Evolutionary conservation across 2,797 vertebrate genomes (phyloP).

Genomic region (Peromyscus nudipes): DNA sequence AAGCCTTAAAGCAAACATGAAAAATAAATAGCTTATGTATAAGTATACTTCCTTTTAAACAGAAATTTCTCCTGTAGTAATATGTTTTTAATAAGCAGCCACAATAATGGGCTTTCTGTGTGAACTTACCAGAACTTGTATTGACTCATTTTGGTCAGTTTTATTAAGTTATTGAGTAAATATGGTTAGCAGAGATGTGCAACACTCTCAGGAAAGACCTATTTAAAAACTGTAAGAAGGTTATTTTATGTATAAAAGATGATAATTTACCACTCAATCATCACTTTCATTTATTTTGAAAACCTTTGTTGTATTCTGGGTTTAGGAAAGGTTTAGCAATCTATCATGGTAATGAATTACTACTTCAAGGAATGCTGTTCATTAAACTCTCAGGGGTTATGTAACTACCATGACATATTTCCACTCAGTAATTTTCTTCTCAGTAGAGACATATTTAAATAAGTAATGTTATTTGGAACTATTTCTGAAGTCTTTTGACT

Average conservation of each 20-base stretch:
- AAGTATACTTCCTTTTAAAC: conserved; percentile 33
- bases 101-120: conserved; percentile 1
- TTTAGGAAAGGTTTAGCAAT: conserved; percentile 57
- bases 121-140: background rate
- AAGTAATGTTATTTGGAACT: conserved; percentile 78
- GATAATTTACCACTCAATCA: conserved; percentile 33
- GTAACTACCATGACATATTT: conserved; percentile 82
- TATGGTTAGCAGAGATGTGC: conserved; percentile 9
- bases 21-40: conserved; percentile 31
- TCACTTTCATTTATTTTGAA: conserved; percentile 66
- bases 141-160: conserved; percentile 8
- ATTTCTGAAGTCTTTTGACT: conserved; percentile 82
- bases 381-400: conserved; percentile 71
- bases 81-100: conserved; percentile 19
- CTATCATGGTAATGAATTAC: conserved; percentile 71
- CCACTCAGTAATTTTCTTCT: conserved; percentile 81
- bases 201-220: background rate
- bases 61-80: background rate
- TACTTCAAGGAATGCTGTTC: conserved; percentile 65
- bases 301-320: conserved; percentile 47
- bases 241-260: conserved; percentile 55
- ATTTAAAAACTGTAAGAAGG: background rate
- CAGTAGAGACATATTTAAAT: conserved; percentile 81
- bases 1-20: background rate
- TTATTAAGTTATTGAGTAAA: conserved; percentile 37